These are phyloP conservation scores for Idaea aversata DNA, from an alignment of 2,888 invertebrate species.

Conservation along the genomic window DNA sequence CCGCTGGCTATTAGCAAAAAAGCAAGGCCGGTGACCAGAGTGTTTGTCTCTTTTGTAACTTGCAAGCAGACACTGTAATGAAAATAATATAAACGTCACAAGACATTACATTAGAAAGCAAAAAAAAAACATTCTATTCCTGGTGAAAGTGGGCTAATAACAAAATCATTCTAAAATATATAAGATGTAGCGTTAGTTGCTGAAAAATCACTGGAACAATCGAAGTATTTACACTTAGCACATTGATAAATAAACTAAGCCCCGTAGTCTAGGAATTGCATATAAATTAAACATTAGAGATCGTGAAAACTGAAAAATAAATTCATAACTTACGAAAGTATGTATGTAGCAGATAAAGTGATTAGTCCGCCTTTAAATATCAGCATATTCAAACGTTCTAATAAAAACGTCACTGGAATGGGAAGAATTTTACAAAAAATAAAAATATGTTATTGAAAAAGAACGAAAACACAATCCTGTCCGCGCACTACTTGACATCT, in stretches of 20 bases:
- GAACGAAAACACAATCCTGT: constrained; percentile 4
- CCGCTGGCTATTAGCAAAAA: constrained; percentile 70
- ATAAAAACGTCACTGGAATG: constrained; percentile 18
- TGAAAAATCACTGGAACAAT: neutral
- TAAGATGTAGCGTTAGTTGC: neutral
- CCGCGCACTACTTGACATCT: neutral
- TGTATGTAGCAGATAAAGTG: constrained; percentile 60
- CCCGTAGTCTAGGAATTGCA: constrained; percentile 14
- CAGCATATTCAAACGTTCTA: constrained; percentile 55
- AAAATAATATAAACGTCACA: neutral
- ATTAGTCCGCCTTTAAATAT: constrained; percentile 68
- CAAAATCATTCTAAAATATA: neutral
- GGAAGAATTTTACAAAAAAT: constrained; percentile 5
- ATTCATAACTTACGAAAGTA: constrained; percentile 62
- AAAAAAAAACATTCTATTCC: constrained; percentile 20
- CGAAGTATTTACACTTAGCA: neutral
- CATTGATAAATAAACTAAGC: neutral
- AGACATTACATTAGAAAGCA: constrained; percentile 3
- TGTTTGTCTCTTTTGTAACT: constrained; percentile 63
- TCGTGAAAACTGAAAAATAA: constrained; percentile 11
- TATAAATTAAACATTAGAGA: constrained; percentile 9
- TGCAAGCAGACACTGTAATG: constrained; percentile 68
- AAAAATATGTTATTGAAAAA: constrained; percentile 6
- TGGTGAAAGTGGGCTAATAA: constrained; percentile 11
- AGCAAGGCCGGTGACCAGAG: constrained; percentile 68